Base-by-base conservation (phyloP, 2,888 invertebrate genomes). In the Beris chalybata region DNA sequence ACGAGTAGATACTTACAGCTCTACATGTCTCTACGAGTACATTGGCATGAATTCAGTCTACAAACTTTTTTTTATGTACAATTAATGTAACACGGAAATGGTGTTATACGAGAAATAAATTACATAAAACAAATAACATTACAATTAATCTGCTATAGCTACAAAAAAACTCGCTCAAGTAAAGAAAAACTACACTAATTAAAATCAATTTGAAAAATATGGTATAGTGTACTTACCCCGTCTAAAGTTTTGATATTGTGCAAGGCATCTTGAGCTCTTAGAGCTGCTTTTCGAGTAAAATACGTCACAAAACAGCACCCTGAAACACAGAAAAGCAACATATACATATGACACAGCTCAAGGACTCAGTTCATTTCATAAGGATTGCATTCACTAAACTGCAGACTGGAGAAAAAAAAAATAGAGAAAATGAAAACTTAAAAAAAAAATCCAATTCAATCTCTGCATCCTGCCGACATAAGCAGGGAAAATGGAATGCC, bases 301-400 rank as follows among this genome's bases (percentile, higher is more conserved):
- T 95, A 99, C 81, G 98, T 99, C 79, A 99, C 97, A 87, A 99
- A 99, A 88, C 98, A 99, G 88, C 98, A 99, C 83, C 98, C 98
- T 97, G 90, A 70, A 91, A 92, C 85, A 85, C 81, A 74, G 83
- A 85, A 83, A 82, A 81, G 81, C 83, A 82, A 81, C 69, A 66
- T 66, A 67, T 52, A 65, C 69, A 69, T 64, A 67, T 53, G 61
- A 66, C 63, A 67, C 52, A 64, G 58, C 50, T 52, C 50, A n/a
- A 64, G 43, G 64, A 64, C 55, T 64, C 45, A 56, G 47, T 47
- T 15, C 31, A 31, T 4, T 29, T 47, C 38, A 38, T 38, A 38
- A 38, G 9, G 38, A 38, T 53, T 53, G 29, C 15, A 15, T 53
- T 53, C 15, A 53, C 15, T 13, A 48, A 6, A 48, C 13, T 48